phyloP scores from a whole-genome alignment of 2,113 vertebrate genomes.

The Hemichromis elongatus region DNA sequence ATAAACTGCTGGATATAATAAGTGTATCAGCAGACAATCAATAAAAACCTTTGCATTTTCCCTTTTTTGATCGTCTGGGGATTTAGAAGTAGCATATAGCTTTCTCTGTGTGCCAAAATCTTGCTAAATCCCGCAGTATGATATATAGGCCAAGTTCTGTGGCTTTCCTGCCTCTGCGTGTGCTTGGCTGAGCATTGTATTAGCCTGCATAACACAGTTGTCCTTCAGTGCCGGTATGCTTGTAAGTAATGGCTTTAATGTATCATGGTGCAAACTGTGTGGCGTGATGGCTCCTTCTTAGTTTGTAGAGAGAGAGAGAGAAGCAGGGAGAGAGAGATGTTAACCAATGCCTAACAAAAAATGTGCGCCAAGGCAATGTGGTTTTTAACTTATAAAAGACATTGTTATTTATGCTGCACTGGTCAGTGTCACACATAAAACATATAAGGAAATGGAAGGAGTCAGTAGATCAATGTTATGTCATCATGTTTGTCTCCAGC shows the following conservation, averaged over 20 bases:
- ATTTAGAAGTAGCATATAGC: conserved; percentile 10
- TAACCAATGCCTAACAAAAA: neutral
- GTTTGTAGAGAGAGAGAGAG: neutral
- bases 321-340: neutral
- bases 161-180: conserved; percentile 1
- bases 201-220: conserved; percentile 25
- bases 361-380: neutral
- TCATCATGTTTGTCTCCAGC: conserved; percentile 30
- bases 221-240: conserved; percentile 39
- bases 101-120: conserved; percentile 18
- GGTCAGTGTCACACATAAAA: neutral
- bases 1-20: neutral
- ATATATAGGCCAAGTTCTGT: conserved; percentile 39
- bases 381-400: neutral
- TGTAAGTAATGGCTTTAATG: conserved; percentile 45
- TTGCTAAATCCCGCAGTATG: conserved; percentile 22
- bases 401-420: neutral
- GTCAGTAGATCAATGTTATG: conserved; percentile 8
- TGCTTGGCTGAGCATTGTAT: conserved; percentile 48
- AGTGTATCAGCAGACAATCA: neutral
- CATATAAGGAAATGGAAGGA: conserved; percentile 17
- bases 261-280: conserved; percentile 5
- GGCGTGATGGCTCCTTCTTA: conserved; percentile 2
- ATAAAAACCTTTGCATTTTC: neutral
- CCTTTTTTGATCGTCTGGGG: neutral